Evolutionary conservation across 64 coral and sea anemone genomes (phyloP), one percentile per base, ranked within the genome.

Genomic region (Platygyra sinensis): DNA sequence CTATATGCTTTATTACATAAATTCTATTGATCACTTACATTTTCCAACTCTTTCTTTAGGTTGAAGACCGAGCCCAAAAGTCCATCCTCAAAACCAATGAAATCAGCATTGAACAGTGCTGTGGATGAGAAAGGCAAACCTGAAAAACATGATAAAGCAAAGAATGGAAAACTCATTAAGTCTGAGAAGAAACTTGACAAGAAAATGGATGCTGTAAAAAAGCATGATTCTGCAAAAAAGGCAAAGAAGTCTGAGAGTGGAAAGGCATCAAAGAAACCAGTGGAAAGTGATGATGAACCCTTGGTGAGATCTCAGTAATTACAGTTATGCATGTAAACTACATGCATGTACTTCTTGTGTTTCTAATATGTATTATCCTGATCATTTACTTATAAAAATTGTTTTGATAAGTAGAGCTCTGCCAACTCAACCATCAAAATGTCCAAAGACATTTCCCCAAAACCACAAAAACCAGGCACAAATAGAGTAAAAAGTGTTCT

Each of bases 251-350:
- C 20, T 32, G 81, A 76, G 16, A 32, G 74, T 18, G n/a, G 30
- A 27, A 85, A 85, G 20, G 16, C 50, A 28, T 52, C 20, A 13
- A 91, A 91, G 80, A 91, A 91, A 76, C 52, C 79, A 46, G 79
- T 19, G 30, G 80, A 63, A 17, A 75, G 69, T 91, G 72, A 84
- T 84, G 76, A 89, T 67, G 54, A 84, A 28, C 79, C 89, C 10
- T 84, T 91, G 89, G 89, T 91, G 72, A 50, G 89, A 46, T 18
- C 33, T 36, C 3, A 36, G 33, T 36, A 36, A 3, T 62, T 22
- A 69, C 2, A 69, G 10, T 36, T 57, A 57, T 57, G 15, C 14
- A 57, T 57, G 7, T 57, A 13, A 57, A 57, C 54, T 57, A 57
- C 15, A 16, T 57, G 2, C 3, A 15, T 54, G 52, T 13, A 54